Conservation (phyloP, 2,888 invertebrate species). For the Trichopria drosophilae region DNA sequence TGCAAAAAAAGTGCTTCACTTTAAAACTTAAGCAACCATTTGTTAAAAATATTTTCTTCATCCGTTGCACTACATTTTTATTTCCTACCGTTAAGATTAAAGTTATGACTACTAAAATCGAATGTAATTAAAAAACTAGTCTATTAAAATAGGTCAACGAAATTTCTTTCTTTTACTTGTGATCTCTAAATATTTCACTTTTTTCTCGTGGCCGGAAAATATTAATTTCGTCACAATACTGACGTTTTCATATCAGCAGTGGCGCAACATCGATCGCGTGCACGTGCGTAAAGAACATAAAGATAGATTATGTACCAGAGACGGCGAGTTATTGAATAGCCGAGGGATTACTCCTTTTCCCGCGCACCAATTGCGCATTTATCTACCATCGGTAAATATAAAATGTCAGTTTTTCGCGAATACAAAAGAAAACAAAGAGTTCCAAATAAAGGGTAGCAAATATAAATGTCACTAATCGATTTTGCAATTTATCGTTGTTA, state of each 20-base stretch:
- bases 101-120: too few relatives aligned
- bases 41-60: too few relatives aligned
- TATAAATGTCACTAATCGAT: too few relatives aligned
- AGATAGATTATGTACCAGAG: constrained; percentile 10
- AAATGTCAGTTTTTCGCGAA: constrained; percentile 37
- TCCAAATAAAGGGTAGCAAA: too few relatives aligned
- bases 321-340: constrained; percentile 43
- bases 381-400: constrained; percentile 43
- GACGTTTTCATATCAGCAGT: constrained; percentile 28
- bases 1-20: too few relatives aligned
- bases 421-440: constrained; percentile 41
- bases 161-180: background rate
- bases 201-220: constrained; percentile 2
- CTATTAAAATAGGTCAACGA: too few relatives aligned
- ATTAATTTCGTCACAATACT: too few relatives aligned
- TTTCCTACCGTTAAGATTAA: too few relatives aligned
- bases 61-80: too few relatives aligned
- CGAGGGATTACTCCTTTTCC: constrained; percentile 47
- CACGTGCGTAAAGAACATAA: constrained; percentile 15
- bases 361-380: constrained; percentile 43
- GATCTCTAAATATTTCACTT: background rate
- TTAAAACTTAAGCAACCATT: too few relatives aligned
- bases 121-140: too few relatives aligned
- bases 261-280: constrained; percentile 20
- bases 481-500: too few relatives aligned